These are phyloP conservation scores for Agrotis clavis DNA, from an alignment of 2,888 invertebrate genomes.

Conservation along the genomic window DNA sequence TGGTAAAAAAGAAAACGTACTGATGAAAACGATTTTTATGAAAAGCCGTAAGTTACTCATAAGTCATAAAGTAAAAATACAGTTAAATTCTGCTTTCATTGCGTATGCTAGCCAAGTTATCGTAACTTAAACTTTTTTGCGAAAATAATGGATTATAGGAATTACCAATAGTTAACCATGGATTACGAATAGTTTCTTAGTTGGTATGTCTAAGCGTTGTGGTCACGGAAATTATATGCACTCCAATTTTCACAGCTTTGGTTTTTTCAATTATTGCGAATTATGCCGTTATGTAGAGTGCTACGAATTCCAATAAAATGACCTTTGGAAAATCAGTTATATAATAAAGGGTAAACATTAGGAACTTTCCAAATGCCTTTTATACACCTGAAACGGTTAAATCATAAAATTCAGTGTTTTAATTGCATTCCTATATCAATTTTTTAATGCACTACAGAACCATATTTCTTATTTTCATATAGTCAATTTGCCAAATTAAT, in stretches of 20 bases:
- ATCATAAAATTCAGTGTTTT: too few species aligned
- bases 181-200: constrained; percentile 29
- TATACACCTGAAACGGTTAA: too few species aligned
- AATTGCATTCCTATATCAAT: too few species aligned
- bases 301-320: background rate
- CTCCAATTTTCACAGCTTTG: constrained; percentile 9
- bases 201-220: background rate
- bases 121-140: constrained; percentile 19
- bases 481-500: too few species aligned
- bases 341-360: too few species aligned
- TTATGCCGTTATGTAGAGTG: background rate
- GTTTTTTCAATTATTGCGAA: constrained; percentile 1
- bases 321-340: background rate
- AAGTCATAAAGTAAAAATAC: too few species aligned
- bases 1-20: too few species aligned
- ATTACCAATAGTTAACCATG: constrained; percentile 29
- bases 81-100: background rate
- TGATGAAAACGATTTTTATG: too few species aligned
- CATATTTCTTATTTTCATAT: too few species aligned
- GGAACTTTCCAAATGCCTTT: too few species aligned
- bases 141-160: constrained; percentile 38
- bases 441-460: too few species aligned
- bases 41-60: too few species aligned
- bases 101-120: constrained; percentile 2
- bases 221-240: constrained; percentile 22